Evolutionary conservation across 2,888 invertebrate species (phyloP), one percentile per base, ranked within the genome.

Genomic region (Cantharis rufa): DNA sequence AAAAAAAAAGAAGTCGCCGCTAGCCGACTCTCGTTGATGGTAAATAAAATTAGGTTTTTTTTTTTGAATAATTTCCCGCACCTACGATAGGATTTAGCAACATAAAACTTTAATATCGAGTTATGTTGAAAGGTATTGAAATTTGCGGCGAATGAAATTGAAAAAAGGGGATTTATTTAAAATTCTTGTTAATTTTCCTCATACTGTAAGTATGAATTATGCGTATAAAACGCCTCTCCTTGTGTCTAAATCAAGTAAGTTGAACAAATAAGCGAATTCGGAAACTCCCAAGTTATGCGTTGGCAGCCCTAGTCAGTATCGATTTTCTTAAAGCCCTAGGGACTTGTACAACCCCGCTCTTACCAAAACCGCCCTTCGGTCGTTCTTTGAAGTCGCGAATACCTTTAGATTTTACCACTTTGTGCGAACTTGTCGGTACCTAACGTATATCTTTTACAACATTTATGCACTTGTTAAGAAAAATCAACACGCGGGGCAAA

Each of bases 351-450:
- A 73, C 80, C 78, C 77, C 78, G 75, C 78, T 77, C 79, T 79
- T 73, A 69, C 79, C 78, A 77, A 80, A 79, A 79, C 80, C 80
- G 76, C 76, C 76, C 77, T 80, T 79, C 79, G 81, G 80, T 76
- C 80, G 81, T 81, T 81, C 82, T 82, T 82, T 82, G 82, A 82
- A 82, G 82, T 82, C 80, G 81, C 80, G 81, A 80, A 82, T 82
- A 82, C 82, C 82, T 82, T 82, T 81, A 81, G 80, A 82, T 81
- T 82, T 81, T 77, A 78, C 80, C 81, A 82, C 81, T 82, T 78
- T 81, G 78, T 76, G 66, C 78, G 78, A 78, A 78, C 79, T 80
- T 78, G 76, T 76, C 77, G 75, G 76, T 75, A 76, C 76, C 76
- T 76, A 62, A 62, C 62, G 13, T 70, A 70, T 70, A 32, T 70